Conservation (phyloP, 64 coral and sea anemone genomes). For the Montipora foliosa region DNA sequence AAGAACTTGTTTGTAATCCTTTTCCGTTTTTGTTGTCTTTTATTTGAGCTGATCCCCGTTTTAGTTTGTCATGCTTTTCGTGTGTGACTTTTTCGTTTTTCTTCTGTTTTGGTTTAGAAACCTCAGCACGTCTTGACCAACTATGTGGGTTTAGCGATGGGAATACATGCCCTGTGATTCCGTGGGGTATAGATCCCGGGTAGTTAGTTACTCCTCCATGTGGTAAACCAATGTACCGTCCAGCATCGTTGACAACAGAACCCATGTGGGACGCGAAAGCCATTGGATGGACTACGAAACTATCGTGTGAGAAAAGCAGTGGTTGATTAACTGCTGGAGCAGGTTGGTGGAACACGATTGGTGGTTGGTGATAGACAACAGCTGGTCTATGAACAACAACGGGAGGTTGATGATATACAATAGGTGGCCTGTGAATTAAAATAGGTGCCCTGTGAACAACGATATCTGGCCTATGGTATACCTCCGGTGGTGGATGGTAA, state of each 20-base stretch:
- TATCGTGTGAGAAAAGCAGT: constrained; percentile 92
- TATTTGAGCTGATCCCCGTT: not conserved
- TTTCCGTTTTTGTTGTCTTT: not conserved
- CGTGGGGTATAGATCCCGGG: constrained; percentile 24
- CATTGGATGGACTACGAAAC: constrained; percentile 89
- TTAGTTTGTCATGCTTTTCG: not conserved
- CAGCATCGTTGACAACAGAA: constrained; percentile 92
- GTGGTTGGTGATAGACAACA: constrained; percentile 97
- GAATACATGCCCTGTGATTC: constrained; percentile 19
- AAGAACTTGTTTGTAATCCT: not conserved
- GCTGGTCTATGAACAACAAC: constrained; percentile 97
- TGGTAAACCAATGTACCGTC: constrained; percentile 89
- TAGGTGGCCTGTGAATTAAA: constrained; percentile 96
- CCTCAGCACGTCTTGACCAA: constrained; percentile 23
- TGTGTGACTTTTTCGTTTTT: constrained; percentile 5
- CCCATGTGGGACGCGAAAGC: constrained; percentile 84
- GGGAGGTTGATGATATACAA: constrained; percentile 96
- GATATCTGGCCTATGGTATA: constrained; percentile 98
- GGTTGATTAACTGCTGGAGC: constrained; percentile 95
- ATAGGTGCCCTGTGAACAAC: constrained; percentile 97
- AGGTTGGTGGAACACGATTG: constrained; percentile 98
- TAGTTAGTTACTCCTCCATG: constrained; percentile 88
- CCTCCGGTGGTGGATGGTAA: constrained; percentile 98
- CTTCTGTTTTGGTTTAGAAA: constrained; percentile 8
- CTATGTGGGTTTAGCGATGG: not conserved